phyloP scores from a whole-genome alignment of 2,888 invertebrate species.

The Orthosia cruda region DNA sequence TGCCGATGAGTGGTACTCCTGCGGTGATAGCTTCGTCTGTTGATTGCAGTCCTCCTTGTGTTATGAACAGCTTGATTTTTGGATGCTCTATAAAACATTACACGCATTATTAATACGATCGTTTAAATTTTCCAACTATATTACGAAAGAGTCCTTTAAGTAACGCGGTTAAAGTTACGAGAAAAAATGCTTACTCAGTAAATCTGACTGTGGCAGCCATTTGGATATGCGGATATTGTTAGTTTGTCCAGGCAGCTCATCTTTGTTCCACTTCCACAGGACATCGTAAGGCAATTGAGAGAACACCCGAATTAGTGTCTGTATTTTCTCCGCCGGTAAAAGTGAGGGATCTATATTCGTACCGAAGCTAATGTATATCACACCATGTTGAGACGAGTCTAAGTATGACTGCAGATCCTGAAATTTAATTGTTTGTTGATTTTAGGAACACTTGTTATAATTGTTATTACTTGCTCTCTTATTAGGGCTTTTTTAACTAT shows the following conservation, averaged over 20 bases:
- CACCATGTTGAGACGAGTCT: conserved; percentile 77
- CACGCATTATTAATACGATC: not conserved
- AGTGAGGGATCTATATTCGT: conserved; percentile 77
- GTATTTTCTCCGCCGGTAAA: conserved; percentile 72
- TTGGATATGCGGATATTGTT: conserved; percentile 78
- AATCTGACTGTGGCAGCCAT: conserved; percentile 82
- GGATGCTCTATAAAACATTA: conserved; percentile 78
- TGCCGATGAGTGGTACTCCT: conserved; percentile 82
- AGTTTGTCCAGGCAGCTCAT: conserved; percentile 72
- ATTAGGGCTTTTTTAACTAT: not conserved
- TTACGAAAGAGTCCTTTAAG: too few relatives aligned
- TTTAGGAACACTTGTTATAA: too few relatives aligned
- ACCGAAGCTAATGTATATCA: conserved; percentile 81
- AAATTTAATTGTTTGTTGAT: conserved; percentile 6
- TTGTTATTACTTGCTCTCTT: not conserved
- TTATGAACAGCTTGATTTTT: conserved; percentile 85
- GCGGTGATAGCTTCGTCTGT: conserved; percentile 84
- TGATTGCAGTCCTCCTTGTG: conserved; percentile 85
- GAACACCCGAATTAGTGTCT: conserved; percentile 76
- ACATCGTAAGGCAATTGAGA: conserved; percentile 79
- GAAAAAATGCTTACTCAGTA: conserved; percentile 64
- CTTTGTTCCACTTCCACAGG: conserved; percentile 81
- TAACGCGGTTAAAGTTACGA: too few relatives aligned
- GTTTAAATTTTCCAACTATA: too few relatives aligned
- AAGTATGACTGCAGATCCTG: conserved; percentile 79